Evolutionary conservation across 2,888 invertebrate genomes (phyloP).

Genomic region (Pegoplata infirma): DNA sequence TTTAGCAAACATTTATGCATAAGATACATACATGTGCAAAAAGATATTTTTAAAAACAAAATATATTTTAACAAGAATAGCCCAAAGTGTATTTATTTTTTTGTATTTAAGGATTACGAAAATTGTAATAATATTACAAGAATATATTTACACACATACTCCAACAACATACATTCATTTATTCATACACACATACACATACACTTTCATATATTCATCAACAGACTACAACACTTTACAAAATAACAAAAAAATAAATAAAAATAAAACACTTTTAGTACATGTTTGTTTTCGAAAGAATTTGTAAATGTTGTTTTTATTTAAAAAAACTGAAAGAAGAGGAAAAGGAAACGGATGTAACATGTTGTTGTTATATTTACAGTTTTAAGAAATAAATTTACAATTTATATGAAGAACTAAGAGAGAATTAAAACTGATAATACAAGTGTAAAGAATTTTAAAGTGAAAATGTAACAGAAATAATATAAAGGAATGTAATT

Average conservation of each 20-base stretch:
- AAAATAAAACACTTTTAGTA: neutral
- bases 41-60: neutral
- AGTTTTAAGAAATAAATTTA: constrained; percentile 29
- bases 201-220: neutral
- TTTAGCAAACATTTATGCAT: too few species aligned
- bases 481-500: constrained; percentile 34
- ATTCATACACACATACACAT: neutral
- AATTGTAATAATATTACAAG: constrained; percentile 34
- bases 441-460: constrained; percentile 36
- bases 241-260: neutral
- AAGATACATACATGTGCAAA: neutral
- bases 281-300: constrained; percentile 9
- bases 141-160: constrained; percentile 18
- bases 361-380: constrained; percentile 49
- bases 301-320: constrained; percentile 50
- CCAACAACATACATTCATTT: too few species aligned
- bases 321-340: constrained; percentile 22
- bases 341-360: constrained; percentile 59
- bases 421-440: constrained; percentile 30
- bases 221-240: neutral
- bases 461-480: constrained; percentile 4
- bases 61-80: constrained; percentile 33
- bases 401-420: neutral
- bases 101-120: constrained; percentile 49
- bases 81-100: constrained; percentile 33